Evolutionary conservation across 2,888 invertebrate genomes (phyloP).

Genomic region (Cistogaster globosa): DNA sequence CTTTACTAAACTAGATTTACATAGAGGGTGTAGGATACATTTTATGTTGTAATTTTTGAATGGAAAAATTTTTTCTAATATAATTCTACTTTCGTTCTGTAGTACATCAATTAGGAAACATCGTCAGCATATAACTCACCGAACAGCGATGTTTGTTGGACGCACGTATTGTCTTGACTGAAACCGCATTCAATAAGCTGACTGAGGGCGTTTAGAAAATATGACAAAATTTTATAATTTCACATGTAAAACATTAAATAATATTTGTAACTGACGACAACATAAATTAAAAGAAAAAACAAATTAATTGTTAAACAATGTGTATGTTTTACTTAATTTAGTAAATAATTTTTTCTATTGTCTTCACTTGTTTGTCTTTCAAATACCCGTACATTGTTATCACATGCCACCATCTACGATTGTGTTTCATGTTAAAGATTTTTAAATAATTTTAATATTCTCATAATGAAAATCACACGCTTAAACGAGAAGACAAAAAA

Average conservation of each 20-base stretch:
- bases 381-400: conserved; percentile 39
- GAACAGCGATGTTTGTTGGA: neutral
- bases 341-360: conserved; percentile 5
- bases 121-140: neutral
- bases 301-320: conserved; percentile 62
- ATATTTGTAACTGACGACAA: conserved; percentile 29
- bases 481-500: conserved; percentile 36
- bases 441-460: conserved; percentile 53
- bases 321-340: conserved; percentile 62
- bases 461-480: conserved; percentile 68
- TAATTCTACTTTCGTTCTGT: too few relatives aligned
- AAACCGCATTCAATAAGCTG: neutral
- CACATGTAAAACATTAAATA: conserved; percentile 48
- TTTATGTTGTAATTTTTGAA: too few relatives aligned
- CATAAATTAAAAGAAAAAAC: conserved; percentile 43
- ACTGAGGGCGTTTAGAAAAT: neutral
- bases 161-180: neutral
- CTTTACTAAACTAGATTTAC: too few relatives aligned
- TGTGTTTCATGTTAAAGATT: conserved; percentile 5
- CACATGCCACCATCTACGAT: conserved; percentile 42
- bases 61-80: too few relatives aligned
- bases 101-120: too few relatives aligned
- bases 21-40: too few relatives aligned
- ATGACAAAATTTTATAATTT: conserved; percentile 22
- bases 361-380: conserved; percentile 25